phyloP scores from a whole-genome alignment of 2,888 invertebrate species.

The Tupiocoris notatus region DNA sequence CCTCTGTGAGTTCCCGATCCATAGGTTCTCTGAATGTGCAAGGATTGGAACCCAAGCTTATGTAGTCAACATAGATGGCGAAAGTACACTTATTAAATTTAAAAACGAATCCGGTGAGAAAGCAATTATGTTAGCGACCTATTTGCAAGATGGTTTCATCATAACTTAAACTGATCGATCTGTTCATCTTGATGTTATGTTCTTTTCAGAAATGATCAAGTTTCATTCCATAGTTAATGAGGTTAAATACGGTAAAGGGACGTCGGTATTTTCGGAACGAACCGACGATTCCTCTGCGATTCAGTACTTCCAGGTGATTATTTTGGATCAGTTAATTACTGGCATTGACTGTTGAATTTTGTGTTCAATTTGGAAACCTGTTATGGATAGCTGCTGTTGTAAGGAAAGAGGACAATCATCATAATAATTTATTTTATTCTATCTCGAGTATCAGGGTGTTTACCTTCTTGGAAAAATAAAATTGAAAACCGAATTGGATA shows the following conservation, averaged over 20 bases:
- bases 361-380: no score
- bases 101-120: slow-evolving; percentile 47
- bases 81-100: slow-evolving; percentile 70
- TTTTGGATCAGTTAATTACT: neutral
- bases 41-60: slow-evolving; percentile 68
- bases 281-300: slow-evolving; percentile 98
- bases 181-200: no score
- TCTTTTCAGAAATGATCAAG: slow-evolving; percentile 62
- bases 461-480: no score
- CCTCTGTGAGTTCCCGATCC: slow-evolving; percentile 68
- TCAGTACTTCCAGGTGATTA: slow-evolving; percentile 83
- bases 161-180: no score
- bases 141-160: no score
- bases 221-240: slow-evolving; percentile 74
- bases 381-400: no score
- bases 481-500: no score
- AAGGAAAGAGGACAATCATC: no score
- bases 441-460: no score
- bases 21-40: slow-evolving; percentile 69
- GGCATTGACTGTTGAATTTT: no score
- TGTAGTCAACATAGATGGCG: slow-evolving; percentile 70
- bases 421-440: no score
- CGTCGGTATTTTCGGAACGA: slow-evolving; percentile 88
- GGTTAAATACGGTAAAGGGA: slow-evolving; percentile 68
- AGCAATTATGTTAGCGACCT: no score